phyloP scores from a whole-genome alignment of 2,797 vertebrate species.

The Phataginus tetradactyla region DNA sequence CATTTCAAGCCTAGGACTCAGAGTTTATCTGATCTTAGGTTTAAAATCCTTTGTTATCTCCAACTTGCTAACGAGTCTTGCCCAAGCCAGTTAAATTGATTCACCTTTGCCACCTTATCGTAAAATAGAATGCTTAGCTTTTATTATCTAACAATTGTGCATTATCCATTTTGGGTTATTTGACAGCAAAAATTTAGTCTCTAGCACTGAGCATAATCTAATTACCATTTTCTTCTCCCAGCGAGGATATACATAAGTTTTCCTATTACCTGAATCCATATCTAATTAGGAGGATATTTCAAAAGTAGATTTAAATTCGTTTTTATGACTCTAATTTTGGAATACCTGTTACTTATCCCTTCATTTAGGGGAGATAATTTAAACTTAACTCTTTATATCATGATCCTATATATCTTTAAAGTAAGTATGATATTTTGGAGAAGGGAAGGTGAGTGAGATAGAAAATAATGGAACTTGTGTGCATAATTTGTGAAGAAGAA shows the following conservation, averaged over 20 bases:
- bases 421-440: neutral
- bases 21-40: neutral
- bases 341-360: neutral
- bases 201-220: neutral
- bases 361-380: neutral
- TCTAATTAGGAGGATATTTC: slow-evolving; percentile 11
- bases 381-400: neutral
- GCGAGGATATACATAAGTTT: neutral
- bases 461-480: neutral
- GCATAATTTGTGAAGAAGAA: neutral
- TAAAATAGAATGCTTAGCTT: neutral
- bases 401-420: neutral
- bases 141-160: neutral
- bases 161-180: neutral
- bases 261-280: neutral
- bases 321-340: neutral
- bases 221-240: neutral
- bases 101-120: neutral
- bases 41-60: neutral
- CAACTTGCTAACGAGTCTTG: neutral
- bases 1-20: neutral
- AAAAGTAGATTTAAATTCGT: neutral
- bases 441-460: neutral
- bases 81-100: neutral
- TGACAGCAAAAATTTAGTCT: neutral